Percentiles rank a stretch among this genome's conserved stretches.
These are phyloP conservation scores for Hemicentrotus pulcherrimus DNA, from an alignment of 35 echinoderm and acorn worm species.

Conservation along the genomic window DNA sequence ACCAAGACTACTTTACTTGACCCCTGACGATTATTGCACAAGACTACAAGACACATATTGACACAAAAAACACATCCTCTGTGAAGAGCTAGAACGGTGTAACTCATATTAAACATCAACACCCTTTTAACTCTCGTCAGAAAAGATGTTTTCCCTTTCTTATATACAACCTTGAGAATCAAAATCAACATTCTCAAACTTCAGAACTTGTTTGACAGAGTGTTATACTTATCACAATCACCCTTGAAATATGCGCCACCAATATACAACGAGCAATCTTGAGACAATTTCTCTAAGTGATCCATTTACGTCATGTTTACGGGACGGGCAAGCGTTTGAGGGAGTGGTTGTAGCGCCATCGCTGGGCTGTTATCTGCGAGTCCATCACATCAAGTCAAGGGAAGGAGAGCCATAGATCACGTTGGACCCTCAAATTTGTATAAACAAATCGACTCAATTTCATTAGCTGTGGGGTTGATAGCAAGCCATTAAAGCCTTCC, in stretches of 20 bases:
- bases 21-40: too few species aligned
- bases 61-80: too few species aligned
- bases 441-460: constrained; percentile 35
- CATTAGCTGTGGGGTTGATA: constrained; percentile 4
- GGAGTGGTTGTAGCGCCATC: neutral
- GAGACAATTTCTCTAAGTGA: neutral
- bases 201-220: neutral
- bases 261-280: too few species aligned
- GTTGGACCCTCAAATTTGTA: neutral
- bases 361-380: neutral
- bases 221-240: neutral
- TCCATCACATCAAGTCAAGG: neutral
- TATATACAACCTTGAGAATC: too few species aligned
- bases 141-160: neutral
- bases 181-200: neutral
- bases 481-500: neutral
- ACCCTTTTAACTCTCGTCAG: neutral
- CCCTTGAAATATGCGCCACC: neutral
- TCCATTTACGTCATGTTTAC: neutral
- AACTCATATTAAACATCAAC: neutral
- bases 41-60: too few species aligned
- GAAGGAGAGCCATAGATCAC: neutral
- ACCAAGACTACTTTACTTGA: too few species aligned
- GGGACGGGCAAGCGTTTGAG: neutral
- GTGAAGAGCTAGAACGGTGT: too few species aligned